These are phyloP conservation scores for Agrochola circellaris DNA, from an alignment of 2,888 invertebrate genomes.

Conservation along the genomic window DNA sequence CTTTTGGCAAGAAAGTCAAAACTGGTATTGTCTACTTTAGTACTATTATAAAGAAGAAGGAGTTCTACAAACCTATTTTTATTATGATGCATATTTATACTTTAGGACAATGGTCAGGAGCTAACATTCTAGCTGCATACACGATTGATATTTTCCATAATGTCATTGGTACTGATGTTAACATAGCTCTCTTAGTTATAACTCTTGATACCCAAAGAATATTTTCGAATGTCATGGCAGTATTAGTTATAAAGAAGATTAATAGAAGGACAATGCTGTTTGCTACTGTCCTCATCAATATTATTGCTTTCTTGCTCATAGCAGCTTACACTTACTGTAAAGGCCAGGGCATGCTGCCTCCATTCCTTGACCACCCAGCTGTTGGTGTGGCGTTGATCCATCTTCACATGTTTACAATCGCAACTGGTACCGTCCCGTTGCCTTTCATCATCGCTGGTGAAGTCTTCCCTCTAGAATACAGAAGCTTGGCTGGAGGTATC, in stretches of 20 bases:
- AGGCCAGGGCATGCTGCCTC: slow-evolving; percentile 66
- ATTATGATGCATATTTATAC: slow-evolving; percentile 79
- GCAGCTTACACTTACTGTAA: slow-evolving; percentile 76
- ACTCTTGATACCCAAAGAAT: slow-evolving; percentile 76
- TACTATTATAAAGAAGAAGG: slow-evolving; percentile 72
- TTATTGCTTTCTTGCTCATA: slow-evolving; percentile 70
- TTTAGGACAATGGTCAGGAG: slow-evolving; percentile 78
- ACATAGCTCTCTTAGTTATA: slow-evolving; percentile 73
- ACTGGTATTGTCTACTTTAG: slow-evolving; percentile 63
- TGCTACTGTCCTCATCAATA: slow-evolving; percentile 70
- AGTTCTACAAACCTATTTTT: slow-evolving; percentile 80
- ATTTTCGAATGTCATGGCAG: slow-evolving; percentile 73
- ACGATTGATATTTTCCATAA: slow-evolving; percentile 74
- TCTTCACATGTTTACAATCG: slow-evolving; percentile 88
- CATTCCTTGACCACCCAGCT: slow-evolving; percentile 73
- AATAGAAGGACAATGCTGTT: slow-evolving; percentile 77
- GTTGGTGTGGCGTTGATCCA: slow-evolving; percentile 77
- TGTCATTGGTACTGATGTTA: slow-evolving; percentile 72
- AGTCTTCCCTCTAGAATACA: slow-evolving; percentile 91
- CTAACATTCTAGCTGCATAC: slow-evolving; percentile 76
- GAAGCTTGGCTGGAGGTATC: slow-evolving; percentile 90
- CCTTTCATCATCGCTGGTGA: slow-evolving; percentile 93
- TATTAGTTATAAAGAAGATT: slow-evolving; percentile 75
- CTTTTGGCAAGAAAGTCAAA: slow-evolving; percentile 61
- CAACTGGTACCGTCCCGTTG: slow-evolving; percentile 91